Evolutionary conservation across 2,113 vertebrate species (phyloP).

Genomic region (Acinonyx jubatus): DNA sequence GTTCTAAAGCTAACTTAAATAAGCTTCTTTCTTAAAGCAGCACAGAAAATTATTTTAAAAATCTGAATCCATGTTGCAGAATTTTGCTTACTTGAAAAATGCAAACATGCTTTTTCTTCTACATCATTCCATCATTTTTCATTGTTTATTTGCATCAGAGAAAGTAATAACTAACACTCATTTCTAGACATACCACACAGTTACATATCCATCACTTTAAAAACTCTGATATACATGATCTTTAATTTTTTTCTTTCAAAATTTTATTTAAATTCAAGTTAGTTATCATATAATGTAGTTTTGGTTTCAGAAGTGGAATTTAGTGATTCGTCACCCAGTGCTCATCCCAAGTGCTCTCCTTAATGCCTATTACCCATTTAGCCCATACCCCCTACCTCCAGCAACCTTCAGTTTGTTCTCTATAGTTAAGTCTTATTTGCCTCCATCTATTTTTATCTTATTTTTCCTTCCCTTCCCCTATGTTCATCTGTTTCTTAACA

Average conservation of each 20-base stretch:
- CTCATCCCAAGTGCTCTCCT: too few species aligned
- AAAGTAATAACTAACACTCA: constrained; percentile 1
- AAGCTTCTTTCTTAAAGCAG: constrained; percentile 23
- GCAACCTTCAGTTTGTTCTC: too few species aligned
- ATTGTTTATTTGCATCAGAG: constrained; percentile 42
- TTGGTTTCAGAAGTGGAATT: too few species aligned
- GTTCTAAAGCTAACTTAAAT: not conserved
- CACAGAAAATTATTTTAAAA: constrained; percentile 4
- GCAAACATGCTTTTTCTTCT: not conserved
- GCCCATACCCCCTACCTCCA: too few species aligned
- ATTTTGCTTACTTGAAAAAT: not conserved
- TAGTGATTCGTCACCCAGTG: too few species aligned
- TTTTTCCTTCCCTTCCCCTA: too few species aligned
- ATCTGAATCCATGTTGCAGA: not conserved
- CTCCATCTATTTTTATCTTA: too few species aligned
- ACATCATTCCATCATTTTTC: not conserved
- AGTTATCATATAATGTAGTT: too few species aligned
- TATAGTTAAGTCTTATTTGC: too few species aligned
- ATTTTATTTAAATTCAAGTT: too few species aligned
- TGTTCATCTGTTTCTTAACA: too few species aligned
- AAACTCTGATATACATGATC: not conserved
- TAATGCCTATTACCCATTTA: too few species aligned
- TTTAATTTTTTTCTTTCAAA: not conserved
- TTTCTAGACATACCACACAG: not conserved
- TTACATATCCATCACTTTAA: not conserved